Evolutionary conservation across 1,140 invertebrate genomes (phyloP).

Genomic region (Euborellia annulipes): DNA sequence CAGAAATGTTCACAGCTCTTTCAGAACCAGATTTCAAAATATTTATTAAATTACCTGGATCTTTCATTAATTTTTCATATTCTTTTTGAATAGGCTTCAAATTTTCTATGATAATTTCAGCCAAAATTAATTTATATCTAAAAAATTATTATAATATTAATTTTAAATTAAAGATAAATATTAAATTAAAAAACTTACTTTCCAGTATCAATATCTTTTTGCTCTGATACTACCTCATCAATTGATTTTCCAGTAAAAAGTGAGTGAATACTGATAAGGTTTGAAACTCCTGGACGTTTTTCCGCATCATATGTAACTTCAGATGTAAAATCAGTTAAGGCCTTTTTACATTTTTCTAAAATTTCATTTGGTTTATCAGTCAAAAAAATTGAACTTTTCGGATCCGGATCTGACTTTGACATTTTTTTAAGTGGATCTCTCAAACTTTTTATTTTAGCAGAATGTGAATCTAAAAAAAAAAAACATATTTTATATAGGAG

Average conservation of each 20-base stretch:
- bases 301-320: constrained; percentile 65
- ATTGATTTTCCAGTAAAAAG: constrained; percentile 48
- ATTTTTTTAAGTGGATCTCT: constrained; percentile 82
- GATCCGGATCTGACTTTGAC: constrained; percentile 86
- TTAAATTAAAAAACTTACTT: constrained; percentile 28
- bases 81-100: too few relatives aligned
- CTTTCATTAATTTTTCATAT: too few relatives aligned
- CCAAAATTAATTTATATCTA: too few relatives aligned
- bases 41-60: too few relatives aligned
- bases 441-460: constrained; percentile 47
- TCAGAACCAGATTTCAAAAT: too few relatives aligned
- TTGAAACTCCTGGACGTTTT: constrained; percentile 69
- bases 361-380: constrained; percentile 66
- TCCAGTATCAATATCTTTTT: constrained; percentile 50
- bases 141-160: too few relatives aligned
- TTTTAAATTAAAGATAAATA: too few relatives aligned
- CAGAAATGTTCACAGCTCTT: too few relatives aligned
- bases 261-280: constrained; percentile 75
- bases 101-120: too few relatives aligned
- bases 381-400: constrained; percentile 62
- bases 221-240: constrained; percentile 55
- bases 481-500: constrained; percentile 1
- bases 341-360: constrained; percentile 69
- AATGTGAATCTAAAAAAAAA: constrained; percentile 2
- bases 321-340: constrained; percentile 80